A percentile compares a stretch with the other conserved stretches of the same genome.
These are phyloP conservation scores for Cosmopolites sordidus DNA, from an alignment of 2,888 invertebrate genomes.

Conservation along the genomic window DNA sequence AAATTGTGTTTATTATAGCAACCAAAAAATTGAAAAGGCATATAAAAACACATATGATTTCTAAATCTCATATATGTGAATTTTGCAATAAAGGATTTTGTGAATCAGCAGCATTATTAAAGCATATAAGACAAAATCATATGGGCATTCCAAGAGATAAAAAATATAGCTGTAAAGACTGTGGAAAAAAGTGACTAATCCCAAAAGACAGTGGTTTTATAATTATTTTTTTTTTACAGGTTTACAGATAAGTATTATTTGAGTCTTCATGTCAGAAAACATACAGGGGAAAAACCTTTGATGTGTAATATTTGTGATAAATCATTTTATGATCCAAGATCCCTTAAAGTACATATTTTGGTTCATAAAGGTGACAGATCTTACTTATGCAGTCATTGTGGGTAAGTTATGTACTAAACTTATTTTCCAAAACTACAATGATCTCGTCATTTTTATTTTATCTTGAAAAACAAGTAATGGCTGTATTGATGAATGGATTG, in stretches of 20 bases:
- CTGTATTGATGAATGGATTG: no score
- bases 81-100: constrained; percentile 53
- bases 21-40: constrained; percentile 50
- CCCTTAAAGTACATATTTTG: constrained; percentile 37
- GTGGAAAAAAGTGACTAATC: constrained; percentile 43
- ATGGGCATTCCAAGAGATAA: constrained; percentile 52
- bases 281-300: constrained; percentile 40
- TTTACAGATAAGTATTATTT: constrained; percentile 40
- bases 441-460: no score
- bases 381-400: constrained; percentile 37
- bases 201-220: no score
- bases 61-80: constrained; percentile 52
- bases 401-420: constrained; percentile 29
- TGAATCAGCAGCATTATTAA: constrained; percentile 52
- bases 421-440: no score
- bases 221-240: constrained; percentile 27
- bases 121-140: constrained; percentile 53
- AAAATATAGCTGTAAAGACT: constrained; percentile 50
- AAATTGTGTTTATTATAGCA: constrained; percentile 32
- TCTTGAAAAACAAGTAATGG: no score
- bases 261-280: constrained; percentile 39
- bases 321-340: constrained; percentile 40
- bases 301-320: constrained; percentile 38
- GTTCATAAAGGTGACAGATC: constrained; percentile 38
- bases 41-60: constrained; percentile 52